Percentiles rank a stretch among this genome's conserved stretches.
Conservation (phyloP, 2,113 vertebrate genomes). For the Petrocephalus microphthalmus region DNA sequence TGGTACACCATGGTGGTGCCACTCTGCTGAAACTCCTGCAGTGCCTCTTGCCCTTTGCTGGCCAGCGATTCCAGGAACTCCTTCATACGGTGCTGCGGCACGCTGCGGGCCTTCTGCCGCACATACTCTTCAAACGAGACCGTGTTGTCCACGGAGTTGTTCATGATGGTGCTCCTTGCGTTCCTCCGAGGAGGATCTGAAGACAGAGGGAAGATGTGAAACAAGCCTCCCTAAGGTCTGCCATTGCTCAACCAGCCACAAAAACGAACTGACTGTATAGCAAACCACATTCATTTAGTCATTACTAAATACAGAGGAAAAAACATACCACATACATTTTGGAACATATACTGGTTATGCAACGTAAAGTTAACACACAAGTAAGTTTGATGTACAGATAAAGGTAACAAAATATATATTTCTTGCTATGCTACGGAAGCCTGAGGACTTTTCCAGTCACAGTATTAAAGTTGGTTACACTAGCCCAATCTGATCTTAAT, state of each 20-base stretch:
- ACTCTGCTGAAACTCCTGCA: conserved; percentile 94
- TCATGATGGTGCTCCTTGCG: conserved; percentile 71
- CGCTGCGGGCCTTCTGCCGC: conserved; percentile 89
- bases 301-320: not conserved
- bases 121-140: conserved; percentile 98
- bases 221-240: not conserved
- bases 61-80: conserved; percentile 95
- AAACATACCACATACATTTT: not conserved
- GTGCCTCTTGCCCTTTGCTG: conserved; percentile 87
- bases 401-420: not conserved
- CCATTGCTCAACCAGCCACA: not conserved
- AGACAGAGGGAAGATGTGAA: not conserved
- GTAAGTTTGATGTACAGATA: not conserved
- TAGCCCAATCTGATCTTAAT: not conserved
- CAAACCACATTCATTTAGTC: not conserved
- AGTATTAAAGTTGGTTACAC: not conserved
- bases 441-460: not conserved
- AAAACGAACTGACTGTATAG: not conserved
- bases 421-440: not conserved
- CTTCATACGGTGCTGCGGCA: conserved; percentile 99
- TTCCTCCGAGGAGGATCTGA: conserved; percentile 26
- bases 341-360: too few relatives aligned
- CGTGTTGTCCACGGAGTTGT: conserved; percentile 95
- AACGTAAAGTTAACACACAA: too few relatives aligned
- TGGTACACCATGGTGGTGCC: conserved; percentile 93